Evolutionary conservation across 2,113 vertebrate genomes (phyloP).

Genomic region (Limanda limanda): DNA sequence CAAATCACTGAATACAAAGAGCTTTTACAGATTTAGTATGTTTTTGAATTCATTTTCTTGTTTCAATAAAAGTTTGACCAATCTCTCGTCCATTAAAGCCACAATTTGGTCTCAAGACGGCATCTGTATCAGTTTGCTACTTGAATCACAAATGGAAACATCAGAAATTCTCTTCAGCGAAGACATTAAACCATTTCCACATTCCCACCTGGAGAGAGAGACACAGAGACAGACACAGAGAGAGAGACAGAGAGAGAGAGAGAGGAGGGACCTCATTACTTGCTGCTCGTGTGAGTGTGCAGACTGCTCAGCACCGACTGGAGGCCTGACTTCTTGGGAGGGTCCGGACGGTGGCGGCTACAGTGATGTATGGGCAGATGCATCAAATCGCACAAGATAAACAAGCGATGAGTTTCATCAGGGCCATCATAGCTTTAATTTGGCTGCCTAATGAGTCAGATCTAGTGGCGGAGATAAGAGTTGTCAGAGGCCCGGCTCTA

Average conservation of each 20-base stretch:
- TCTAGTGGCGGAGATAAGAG: slow-evolving; percentile 95
- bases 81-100: background rate
- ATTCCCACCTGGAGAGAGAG: slow-evolving; percentile 58
- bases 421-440: slow-evolving; percentile 97
- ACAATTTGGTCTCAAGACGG: slow-evolving; percentile 8
- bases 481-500: slow-evolving; percentile 95
- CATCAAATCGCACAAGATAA: slow-evolving; percentile 97
- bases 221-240: slow-evolving; percentile 9
- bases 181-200: slow-evolving; percentile 50
- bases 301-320: slow-evolving; percentile 18
- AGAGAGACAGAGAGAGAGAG: slow-evolving; percentile 19
- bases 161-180: slow-evolving; percentile 53
- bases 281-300: slow-evolving; percentile 51
- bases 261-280: slow-evolving; percentile 55
- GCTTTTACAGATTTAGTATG: background rate
- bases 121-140: slow-evolving; percentile 19
- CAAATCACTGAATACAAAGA: background rate
- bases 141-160: slow-evolving; percentile 69
- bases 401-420: slow-evolving; percentile 97
- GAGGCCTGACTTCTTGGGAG: slow-evolving; percentile 78
- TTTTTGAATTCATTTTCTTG: background rate
- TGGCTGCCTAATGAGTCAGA: slow-evolving; percentile 97
- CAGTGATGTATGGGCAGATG: slow-evolving; percentile 92
- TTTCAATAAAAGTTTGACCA: background rate
- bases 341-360: slow-evolving; percentile 74